Percentiles rank a stretch among this genome's conserved stretches.
phyloP scores from a whole-genome alignment of 1,140 invertebrate genomes.

The Apis florea region DNA sequence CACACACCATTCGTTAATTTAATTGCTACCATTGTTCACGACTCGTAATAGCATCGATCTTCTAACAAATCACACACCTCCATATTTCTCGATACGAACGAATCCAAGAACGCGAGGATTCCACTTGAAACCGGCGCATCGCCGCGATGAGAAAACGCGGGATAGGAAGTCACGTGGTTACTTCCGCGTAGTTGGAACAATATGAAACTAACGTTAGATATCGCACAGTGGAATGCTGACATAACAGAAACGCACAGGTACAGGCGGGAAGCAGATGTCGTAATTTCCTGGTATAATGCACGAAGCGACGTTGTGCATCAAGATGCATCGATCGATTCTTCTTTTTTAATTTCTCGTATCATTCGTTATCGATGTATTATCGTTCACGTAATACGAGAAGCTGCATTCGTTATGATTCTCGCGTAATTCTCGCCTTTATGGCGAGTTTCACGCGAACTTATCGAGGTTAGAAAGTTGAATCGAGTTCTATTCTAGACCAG shows the following conservation, averaged over 20 bases:
- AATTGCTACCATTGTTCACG: too few species aligned
- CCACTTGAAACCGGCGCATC: not conserved
- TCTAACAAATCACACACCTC: not conserved
- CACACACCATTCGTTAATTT: too few species aligned
- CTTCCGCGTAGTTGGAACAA: slow-evolving; percentile 49
- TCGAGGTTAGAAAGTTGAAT: slow-evolving; percentile 21
- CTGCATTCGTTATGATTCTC: not conserved
- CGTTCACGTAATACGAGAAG: not conserved
- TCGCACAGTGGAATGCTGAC: slow-evolving; percentile 17
- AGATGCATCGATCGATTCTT: slow-evolving; percentile 24
- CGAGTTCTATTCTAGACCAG: not conserved
- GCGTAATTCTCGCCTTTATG: not conserved
- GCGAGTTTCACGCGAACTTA: slow-evolving; percentile 5
- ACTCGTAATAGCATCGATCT: not conserved
- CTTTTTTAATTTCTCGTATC: slow-evolving; percentile 20
- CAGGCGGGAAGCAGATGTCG: not conserved
- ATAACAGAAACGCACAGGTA: slow-evolving; percentile 33
- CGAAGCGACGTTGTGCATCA: slow-evolving; percentile 8
- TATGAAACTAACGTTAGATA: slow-evolving; percentile 33
- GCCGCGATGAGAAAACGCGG: slow-evolving; percentile 20
- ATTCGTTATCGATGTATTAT: slow-evolving; percentile 21
- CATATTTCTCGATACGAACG: too few species aligned
- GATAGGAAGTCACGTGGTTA: slow-evolving; percentile 43
- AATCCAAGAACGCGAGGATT: not conserved
- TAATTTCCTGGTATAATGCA: slow-evolving; percentile 36